These are phyloP conservation scores for Myiagra hebetior DNA, from an alignment of 2,113 vertebrate species.

Conservation along the genomic window DNA sequence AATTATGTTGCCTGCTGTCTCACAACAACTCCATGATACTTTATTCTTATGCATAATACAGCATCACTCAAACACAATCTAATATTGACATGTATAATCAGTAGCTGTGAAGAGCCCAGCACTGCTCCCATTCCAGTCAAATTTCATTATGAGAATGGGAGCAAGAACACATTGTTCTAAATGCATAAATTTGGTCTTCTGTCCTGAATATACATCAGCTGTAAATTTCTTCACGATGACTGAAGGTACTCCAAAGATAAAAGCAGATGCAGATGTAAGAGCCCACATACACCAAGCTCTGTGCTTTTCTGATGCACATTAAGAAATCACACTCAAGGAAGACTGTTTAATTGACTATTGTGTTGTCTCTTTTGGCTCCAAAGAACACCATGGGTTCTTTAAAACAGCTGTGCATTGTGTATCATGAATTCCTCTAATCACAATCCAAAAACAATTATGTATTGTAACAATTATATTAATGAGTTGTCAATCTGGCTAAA, in stretches of 20 bases:
- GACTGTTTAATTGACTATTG: neutral
- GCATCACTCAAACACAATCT: neutral
- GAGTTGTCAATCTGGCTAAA: neutral
- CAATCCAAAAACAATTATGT: neutral
- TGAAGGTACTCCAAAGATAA: neutral
- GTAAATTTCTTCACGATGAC: neutral
- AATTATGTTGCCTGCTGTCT: conserved; percentile 41
- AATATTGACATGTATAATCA: conserved; percentile 48
- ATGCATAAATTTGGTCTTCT: neutral
- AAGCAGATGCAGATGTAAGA: neutral
- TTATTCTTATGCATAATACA: conserved; percentile 30
- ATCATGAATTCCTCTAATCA: neutral
- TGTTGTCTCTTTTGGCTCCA: neutral
- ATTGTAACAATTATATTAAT: neutral
- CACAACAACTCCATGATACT: conserved; percentile 8
- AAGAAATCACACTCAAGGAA: neutral
- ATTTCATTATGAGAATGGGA: conserved; percentile 30
- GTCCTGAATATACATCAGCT: conserved; percentile 8
- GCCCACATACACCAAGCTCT: neutral
- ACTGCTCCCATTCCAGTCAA: conserved; percentile 29
- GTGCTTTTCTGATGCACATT: neutral
- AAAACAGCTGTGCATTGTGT: neutral
- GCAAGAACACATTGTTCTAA: conserved; percentile 30
- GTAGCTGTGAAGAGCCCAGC: neutral
- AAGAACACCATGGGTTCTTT: neutral